Conservation (phyloP, 2,797 vertebrate species). For the Coreius guichenoti region DNA sequence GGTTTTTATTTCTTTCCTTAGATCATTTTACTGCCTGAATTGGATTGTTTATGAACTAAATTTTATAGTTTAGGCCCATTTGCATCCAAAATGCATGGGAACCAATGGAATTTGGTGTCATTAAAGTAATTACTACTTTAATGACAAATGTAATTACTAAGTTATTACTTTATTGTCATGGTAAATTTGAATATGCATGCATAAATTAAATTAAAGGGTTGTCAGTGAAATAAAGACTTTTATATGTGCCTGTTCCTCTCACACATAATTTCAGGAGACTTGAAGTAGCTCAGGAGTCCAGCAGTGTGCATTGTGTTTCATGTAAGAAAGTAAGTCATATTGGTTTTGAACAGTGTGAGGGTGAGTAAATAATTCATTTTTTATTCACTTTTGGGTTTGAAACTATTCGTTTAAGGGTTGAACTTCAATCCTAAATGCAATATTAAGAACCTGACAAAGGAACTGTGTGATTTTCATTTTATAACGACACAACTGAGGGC, state of each 20-base stretch:
- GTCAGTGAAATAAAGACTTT: not conserved
- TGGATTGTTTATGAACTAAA: slow-evolving; percentile 7
- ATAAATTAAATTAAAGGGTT: not conserved
- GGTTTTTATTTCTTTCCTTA: slow-evolving; percentile 31
- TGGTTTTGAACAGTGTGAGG: not conserved
- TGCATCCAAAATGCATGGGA: not conserved
- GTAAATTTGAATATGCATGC: not conserved
- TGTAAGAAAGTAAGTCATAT: not conserved
- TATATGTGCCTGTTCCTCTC: not conserved
- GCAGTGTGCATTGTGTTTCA: not conserved
- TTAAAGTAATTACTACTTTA: not conserved
- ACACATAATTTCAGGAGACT: not conserved
- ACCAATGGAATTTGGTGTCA: not conserved
- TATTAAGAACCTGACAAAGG: not conserved
- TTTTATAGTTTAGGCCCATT: not conserved
- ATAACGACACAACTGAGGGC: not conserved
- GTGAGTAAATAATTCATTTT: not conserved
- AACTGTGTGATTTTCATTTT: not conserved
- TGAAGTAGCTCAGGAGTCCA: too few relatives aligned
- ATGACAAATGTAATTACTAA: too few relatives aligned
- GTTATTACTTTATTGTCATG: not conserved
- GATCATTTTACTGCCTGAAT: slow-evolving; percentile 26
- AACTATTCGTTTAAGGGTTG: not conserved
- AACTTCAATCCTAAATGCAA: not conserved
- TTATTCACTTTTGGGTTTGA: not conserved